Percentiles rank a stretch among this genome's conserved stretches.
Conservation (phyloP, 2,888 invertebrate genomes). For the Leucozona laternaria region DNA sequence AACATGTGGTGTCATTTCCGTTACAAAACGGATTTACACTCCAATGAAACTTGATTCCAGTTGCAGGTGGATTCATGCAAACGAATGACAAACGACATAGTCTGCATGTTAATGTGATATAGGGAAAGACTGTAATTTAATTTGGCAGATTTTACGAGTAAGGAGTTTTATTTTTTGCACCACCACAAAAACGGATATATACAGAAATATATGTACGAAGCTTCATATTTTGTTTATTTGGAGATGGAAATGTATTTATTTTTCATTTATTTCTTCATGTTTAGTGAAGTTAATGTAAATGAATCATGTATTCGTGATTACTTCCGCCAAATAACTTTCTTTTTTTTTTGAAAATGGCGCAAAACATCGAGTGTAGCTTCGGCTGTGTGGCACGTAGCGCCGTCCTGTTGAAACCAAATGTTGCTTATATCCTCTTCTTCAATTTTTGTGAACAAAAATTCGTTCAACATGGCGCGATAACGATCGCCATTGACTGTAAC, state of each 20-base stretch:
- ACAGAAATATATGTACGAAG: neutral
- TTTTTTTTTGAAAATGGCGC: too few species aligned
- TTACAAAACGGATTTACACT: constrained; percentile 34
- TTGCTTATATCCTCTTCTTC: too few species aligned
- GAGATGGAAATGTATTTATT: neutral
- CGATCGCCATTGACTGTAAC: too few species aligned
- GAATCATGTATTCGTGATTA: too few species aligned
- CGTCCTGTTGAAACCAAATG: too few species aligned
- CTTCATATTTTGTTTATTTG: neutral
- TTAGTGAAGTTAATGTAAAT: neutral
- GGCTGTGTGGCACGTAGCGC: too few species aligned
- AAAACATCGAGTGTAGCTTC: too few species aligned
- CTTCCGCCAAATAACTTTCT: too few species aligned
- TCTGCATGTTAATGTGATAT: constrained; percentile 28
- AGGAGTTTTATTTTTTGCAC: neutral
- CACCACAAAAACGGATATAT: neutral
- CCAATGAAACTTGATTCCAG: constrained; percentile 17
- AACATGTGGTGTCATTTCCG: constrained; percentile 26
- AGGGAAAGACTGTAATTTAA: constrained; percentile 15
- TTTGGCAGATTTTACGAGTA: constrained; percentile 26
- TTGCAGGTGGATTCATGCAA: constrained; percentile 40
- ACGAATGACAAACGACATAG: constrained; percentile 19
- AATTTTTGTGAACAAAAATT: too few species aligned
- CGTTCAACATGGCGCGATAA: too few species aligned
- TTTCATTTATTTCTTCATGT: neutral